phyloP scores from a whole-genome alignment of 2,888 invertebrate genomes.

The Eumacrocentrus americanus region DNA sequence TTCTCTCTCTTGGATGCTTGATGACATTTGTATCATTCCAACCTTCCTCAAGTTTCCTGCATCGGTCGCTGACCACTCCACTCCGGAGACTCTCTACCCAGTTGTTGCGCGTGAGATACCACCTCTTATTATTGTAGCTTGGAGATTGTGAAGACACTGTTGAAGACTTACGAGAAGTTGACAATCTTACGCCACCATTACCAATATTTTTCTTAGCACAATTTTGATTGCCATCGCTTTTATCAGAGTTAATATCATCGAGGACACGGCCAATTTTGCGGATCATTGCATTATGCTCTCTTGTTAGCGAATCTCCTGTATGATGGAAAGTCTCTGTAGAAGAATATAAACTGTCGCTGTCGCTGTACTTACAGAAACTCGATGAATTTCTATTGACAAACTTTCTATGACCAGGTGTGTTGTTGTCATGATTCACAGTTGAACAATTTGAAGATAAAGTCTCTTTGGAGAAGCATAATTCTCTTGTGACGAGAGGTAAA shows the following conservation, averaged over 20 bases:
- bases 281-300: slow-evolving; percentile 41
- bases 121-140: slow-evolving; percentile 12
- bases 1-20: slow-evolving; percentile 48
- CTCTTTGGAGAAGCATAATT: slow-evolving; percentile 41
- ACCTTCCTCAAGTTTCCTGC: slow-evolving; percentile 52
- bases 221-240: too few species aligned
- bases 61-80: slow-evolving; percentile 44
- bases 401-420: slow-evolving; percentile 36
- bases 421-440: slow-evolving; percentile 57
- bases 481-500: slow-evolving; percentile 24
- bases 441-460: slow-evolving; percentile 54
- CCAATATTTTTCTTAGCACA: slow-evolving; percentile 18
- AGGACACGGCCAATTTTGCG: slow-evolving; percentile 43
- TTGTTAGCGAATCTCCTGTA: slow-evolving; percentile 29
- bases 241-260: slow-evolving; percentile 44
- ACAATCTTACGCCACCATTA: neutral
- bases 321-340: slow-evolving; percentile 44
- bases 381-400: slow-evolving; percentile 67
- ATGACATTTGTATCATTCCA: slow-evolving; percentile 56
- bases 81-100: slow-evolving; percentile 54
- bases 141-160: slow-evolving; percentile 16
- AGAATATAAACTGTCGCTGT: slow-evolving; percentile 70
- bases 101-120: slow-evolving; percentile 42
- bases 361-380: slow-evolving; percentile 72
- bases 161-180: slow-evolving; percentile 16